phyloP scores from a whole-genome alignment of 2,113 vertebrate genomes.

The Bolborhynchus lineola region DNA sequence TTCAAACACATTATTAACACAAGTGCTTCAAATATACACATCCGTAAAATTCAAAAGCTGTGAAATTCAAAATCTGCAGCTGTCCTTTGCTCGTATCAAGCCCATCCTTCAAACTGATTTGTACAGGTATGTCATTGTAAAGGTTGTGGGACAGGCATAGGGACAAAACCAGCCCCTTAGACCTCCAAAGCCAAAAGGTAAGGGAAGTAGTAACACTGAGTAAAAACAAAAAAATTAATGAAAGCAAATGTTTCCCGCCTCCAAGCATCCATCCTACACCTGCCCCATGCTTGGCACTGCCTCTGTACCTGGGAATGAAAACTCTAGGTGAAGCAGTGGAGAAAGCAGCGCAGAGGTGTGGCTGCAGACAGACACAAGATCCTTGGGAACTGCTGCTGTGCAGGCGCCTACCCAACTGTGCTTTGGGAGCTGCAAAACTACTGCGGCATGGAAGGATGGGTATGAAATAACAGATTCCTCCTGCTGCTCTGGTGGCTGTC shows the following conservation, averaged over 20 bases:
- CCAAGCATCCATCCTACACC: neutral
- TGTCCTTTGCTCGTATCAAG: neutral
- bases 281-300: neutral
- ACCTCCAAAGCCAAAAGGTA: neutral
- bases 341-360: neutral
- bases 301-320: neutral
- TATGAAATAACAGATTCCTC: conserved; percentile 40
- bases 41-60: neutral
- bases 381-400: neutral
- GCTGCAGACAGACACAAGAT: neutral
- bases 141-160: neutral
- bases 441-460: neutral
- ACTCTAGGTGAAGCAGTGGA: accelerated
- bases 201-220: accelerated
- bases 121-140: accelerated
- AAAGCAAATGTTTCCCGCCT: neutral
- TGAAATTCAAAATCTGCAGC: neutral
- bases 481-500: conserved; percentile 60
- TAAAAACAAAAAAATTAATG: neutral
- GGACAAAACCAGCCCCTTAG: neutral
- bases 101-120: neutral
- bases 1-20: neutral
- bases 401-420: neutral
- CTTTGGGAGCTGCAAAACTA: neutral
- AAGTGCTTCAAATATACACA: neutral